Evolutionary conservation across 2,888 invertebrate genomes (phyloP).

Genomic region (Aphodius granarius): DNA sequence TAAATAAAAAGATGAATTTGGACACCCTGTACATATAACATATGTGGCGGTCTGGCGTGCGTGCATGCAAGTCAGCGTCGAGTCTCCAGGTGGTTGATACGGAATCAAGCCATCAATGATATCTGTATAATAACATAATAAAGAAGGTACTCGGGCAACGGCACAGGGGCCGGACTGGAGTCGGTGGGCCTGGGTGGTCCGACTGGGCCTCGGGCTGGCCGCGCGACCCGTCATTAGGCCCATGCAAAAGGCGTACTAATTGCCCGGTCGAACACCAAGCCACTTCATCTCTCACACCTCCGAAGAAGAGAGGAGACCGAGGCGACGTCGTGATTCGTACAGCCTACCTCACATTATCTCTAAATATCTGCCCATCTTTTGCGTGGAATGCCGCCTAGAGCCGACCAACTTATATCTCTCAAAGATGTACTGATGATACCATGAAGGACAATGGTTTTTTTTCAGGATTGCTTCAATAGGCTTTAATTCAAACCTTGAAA

Average conservation of each 20-base stretch:
- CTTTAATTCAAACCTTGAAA: too few species aligned
- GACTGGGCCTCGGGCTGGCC: conserved; percentile 51
- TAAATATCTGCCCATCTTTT: background rate
- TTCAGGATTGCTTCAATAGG: background rate
- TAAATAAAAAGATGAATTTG: too few species aligned
- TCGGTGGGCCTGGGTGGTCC: conserved; percentile 50
- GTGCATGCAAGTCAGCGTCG: conserved; percentile 45
- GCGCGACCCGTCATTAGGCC: conserved; percentile 55
- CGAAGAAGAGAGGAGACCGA: conserved; percentile 4
- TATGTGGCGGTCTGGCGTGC: conserved; percentile 35
- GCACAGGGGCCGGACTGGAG: conserved; percentile 41
- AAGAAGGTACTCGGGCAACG: conserved; percentile 39
- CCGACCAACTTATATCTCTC: background rate
- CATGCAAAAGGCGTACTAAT: conserved; percentile 58
- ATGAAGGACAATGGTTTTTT: background rate
- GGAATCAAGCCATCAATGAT: conserved; percentile 47
- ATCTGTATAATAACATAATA: conserved; percentile 51
- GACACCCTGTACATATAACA: background rate
- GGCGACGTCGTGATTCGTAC: background rate
- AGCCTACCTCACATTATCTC: background rate
- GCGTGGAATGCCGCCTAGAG: background rate
- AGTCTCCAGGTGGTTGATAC: conserved; percentile 47
- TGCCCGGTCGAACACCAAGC: conserved; percentile 52
- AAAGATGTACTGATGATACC: background rate
- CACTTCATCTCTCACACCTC: conserved; percentile 52